Percentiles rank a stretch among this genome's conserved stretches.
phyloP scores from a whole-genome alignment of 2,888 invertebrate species.

The Platynereis dumerilii region DNA sequence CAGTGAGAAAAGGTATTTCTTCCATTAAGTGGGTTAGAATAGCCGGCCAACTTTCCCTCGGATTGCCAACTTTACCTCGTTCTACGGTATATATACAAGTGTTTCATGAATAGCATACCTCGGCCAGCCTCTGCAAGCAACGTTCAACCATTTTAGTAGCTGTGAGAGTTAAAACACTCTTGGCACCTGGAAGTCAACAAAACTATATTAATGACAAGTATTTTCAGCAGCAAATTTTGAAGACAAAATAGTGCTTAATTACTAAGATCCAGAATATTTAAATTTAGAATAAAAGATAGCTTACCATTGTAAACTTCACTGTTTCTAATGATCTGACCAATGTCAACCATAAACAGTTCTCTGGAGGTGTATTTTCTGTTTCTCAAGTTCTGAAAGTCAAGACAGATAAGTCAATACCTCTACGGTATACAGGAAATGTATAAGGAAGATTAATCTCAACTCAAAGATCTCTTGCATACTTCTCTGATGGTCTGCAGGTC shows the following conservation, averaged over 20 bases:
- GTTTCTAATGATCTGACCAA: slow-evolving; percentile 95
- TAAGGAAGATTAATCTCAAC: too few relatives aligned
- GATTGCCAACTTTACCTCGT: too few relatives aligned
- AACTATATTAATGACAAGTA: too few relatives aligned
- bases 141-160: slow-evolving; percentile 87
- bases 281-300: background rate
- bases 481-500: slow-evolving; percentile 95
- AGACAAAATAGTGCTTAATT: too few relatives aligned
- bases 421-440: too few relatives aligned
- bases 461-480: slow-evolving; percentile 34
- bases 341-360: slow-evolving; percentile 94
- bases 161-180: slow-evolving; percentile 82
- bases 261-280: too few relatives aligned
- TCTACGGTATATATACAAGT: background rate
- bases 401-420: background rate
- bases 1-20: too few relatives aligned
- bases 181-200: slow-evolving; percentile 69
- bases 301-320: slow-evolving; percentile 88
- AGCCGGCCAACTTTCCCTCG: too few relatives aligned
- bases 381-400: slow-evolving; percentile 49
- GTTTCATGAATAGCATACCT: slow-evolving; percentile 67
- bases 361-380: slow-evolving; percentile 81
- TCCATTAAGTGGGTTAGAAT: too few relatives aligned
- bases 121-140: slow-evolving; percentile 85
- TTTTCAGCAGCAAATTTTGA: too few relatives aligned